Conservation (phyloP, 2,888 invertebrate genomes). For the Ichneumon xanthorius region DNA sequence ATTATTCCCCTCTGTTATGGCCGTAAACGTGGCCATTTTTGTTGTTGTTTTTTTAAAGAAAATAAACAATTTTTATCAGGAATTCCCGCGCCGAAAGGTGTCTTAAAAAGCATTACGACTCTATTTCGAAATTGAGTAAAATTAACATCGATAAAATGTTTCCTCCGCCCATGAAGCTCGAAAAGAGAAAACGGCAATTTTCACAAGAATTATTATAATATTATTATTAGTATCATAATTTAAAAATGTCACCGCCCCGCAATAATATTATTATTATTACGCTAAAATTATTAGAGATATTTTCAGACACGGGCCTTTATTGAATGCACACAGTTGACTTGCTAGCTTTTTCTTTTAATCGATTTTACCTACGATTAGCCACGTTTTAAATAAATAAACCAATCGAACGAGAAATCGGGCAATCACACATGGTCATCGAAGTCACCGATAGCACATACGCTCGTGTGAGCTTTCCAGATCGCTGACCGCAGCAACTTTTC, state of each 20-base stretch:
- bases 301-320: no score
- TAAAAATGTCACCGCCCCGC: no score
- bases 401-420: constrained; percentile 13
- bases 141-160: background rate
- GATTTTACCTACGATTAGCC: background rate
- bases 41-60: background rate
- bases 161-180: no score
- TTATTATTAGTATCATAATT: no score
- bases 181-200: background rate
- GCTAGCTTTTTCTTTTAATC: background rate
- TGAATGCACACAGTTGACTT: no score
- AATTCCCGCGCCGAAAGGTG: background rate
- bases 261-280: no score
- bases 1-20: background rate
- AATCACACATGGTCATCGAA: constrained; percentile 17
- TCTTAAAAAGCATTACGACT: background rate
- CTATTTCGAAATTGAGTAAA: background rate
- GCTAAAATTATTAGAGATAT: no score
- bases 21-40: background rate
- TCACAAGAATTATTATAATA: background rate
- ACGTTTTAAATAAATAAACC: constrained; percentile 6
- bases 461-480: constrained; percentile 7
- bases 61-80: background rate
- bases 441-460: constrained; percentile 12
- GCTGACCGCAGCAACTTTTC: constrained; percentile 39